Evolutionary conservation across 2,113 vertebrate species (phyloP).

Genomic region (Ifrita kowaldi): DNA sequence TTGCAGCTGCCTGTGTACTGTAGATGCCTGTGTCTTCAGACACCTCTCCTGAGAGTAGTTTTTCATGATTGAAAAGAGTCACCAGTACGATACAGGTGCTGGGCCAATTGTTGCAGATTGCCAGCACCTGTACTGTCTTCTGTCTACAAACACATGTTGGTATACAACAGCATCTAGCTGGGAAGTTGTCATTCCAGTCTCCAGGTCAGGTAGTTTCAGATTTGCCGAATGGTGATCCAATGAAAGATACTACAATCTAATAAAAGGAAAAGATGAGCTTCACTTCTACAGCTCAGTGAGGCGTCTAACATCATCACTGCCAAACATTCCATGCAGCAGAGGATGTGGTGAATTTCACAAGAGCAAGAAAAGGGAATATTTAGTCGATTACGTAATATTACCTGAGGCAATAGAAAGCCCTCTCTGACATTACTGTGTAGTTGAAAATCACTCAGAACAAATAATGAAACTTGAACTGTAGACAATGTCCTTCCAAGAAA

Average conservation of each 20-base stretch:
- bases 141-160: background rate
- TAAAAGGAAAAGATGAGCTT: background rate
- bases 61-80: background rate
- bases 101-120: background rate
- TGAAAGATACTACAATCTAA: background rate
- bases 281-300: background rate
- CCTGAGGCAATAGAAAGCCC: background rate
- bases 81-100: background rate
- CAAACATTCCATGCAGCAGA: background rate
- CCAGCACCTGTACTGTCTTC: background rate
- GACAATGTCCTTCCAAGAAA: background rate
- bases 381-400: background rate
- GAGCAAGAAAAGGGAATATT: background rate
- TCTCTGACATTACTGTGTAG: background rate
- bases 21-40: background rate
- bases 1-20: background rate
- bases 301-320: background rate
- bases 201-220: background rate
- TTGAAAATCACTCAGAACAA: conserved; percentile 23
- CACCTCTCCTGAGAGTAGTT: background rate
- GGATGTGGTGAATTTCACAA: background rate
- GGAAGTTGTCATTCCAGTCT: background rate
- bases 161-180: background rate
- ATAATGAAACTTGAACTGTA: background rate
- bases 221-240: background rate